A percentile compares a stretch with the other conserved stretches of the same genome.
Conservation (phyloP, 2,113 vertebrate genomes). For the Ctenomys sociabilis region DNA sequence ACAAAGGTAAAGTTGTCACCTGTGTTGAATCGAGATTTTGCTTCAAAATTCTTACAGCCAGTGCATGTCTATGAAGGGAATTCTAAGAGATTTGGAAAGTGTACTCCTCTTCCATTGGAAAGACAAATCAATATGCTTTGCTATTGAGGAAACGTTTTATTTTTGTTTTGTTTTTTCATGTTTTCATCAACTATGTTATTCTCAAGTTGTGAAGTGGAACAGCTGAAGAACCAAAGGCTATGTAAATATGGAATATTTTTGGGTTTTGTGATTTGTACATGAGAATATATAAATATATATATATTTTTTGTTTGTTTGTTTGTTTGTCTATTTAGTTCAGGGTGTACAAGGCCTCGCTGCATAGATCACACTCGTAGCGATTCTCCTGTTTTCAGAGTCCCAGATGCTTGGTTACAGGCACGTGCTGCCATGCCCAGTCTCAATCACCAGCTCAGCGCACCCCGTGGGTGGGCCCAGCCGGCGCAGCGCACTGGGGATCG, state of each 20-base stretch:
- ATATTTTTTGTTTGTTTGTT: no score
- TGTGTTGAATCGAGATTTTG: not conserved
- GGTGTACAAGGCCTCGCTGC: no score
- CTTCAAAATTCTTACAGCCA: not conserved
- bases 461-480: no score
- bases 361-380: no score
- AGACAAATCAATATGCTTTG: not conserved
- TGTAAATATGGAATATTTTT: slow-evolving; percentile 73
- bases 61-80: not conserved
- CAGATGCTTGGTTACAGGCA: no score
- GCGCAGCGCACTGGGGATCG: no score
- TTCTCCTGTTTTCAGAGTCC: no score
- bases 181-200: slow-evolving; percentile 17
- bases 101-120: not conserved
- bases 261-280: slow-evolving; percentile 63
- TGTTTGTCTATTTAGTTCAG: no score
- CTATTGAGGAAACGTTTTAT: not conserved
- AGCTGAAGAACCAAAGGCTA: slow-evolving; percentile 65
- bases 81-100: not conserved
- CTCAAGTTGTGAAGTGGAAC: not conserved
- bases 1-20: not conserved
- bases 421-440: no score
- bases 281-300: not conserved
- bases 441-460: no score
- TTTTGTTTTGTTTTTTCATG: not conserved